Base-by-base conservation (phyloP, 92 coral and sea anemone genomes). In the Micromussa lordhowensis region DNA sequence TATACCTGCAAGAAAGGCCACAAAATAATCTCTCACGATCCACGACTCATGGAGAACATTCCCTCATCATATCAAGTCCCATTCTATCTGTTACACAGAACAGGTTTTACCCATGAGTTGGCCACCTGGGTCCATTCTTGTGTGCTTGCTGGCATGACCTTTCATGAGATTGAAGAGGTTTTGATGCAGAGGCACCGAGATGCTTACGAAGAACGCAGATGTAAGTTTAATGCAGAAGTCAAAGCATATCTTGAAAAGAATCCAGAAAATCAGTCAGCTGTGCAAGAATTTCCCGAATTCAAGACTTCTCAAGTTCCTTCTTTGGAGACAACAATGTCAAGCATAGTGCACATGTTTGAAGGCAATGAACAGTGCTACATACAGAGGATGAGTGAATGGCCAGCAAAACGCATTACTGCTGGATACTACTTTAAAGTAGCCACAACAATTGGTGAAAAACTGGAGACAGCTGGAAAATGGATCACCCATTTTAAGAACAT, bases 311-410 rank as follows among this genome's bases (percentile, higher is more conserved):
- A 88, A 26, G 84, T 93, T 61, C 96, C 96, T 8, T 93, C 96
- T 17, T 80, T 93, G 88, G 96, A 93, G 81, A 93, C 92, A 75
- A 90, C 91, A 38, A 87, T 93, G 72, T 90, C 84, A 12, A 91
- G 92, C 35, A 84, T 93, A 40, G 94, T 91, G 3, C 88, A 89
- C 17, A 88, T 85, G 85, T 91, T 81, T 69, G 90, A 88, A 58
- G 96, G 92, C 24, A 84, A 81, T 54, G 83, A 84, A 72, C 79
- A 31, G 54, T 93, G 83, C 85, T 93, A 93, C 59, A 75, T 77
- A 24, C 96, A 93, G 68, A 87, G 96, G 53, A 93, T 93, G 96
- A 93, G 96, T 72, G 96, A 93, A 73, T 90, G 93, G 74, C 82
- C 96, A 13, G 96, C 94, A 59, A 85, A 82, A 79, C 75, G 81